Evolutionary conservation across 2,888 invertebrate genomes (phyloP).

Genomic region (Cynaeus angustus): DNA sequence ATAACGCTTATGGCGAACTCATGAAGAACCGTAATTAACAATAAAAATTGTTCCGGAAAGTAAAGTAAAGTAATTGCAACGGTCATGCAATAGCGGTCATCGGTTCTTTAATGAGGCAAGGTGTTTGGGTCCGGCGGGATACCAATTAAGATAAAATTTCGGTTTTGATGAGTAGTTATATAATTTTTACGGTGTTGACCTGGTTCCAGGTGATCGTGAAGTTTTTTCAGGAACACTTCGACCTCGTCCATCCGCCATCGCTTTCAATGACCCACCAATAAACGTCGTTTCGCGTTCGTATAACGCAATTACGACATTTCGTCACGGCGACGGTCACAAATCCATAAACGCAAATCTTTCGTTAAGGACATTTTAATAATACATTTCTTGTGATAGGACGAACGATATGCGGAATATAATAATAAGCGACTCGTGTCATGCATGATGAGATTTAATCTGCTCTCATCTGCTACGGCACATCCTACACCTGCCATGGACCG

Average conservation of each 20-base stretch:
- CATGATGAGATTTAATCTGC: conserved; percentile 37
- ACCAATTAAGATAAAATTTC: conserved; percentile 23
- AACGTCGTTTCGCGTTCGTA: conserved; percentile 15
- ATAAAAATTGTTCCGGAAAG: not conserved
- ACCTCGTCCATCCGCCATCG: conserved; percentile 10
- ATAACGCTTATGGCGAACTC: too few relatives aligned
- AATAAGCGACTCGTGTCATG: conserved; percentile 42
- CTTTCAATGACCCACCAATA: conserved; percentile 18
- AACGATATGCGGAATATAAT: conserved; percentile 42
- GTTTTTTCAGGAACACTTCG: too few relatives aligned
- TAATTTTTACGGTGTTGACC: conserved; percentile 9
- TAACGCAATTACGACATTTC: conserved; percentile 35
- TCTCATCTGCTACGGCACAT: conserved; percentile 40
- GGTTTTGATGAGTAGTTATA: not conserved
- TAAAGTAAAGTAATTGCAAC: too few relatives aligned
- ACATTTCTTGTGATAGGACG: conserved; percentile 31
- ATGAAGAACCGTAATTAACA: not conserved
- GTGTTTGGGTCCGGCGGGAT: conserved; percentile 16
- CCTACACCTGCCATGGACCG: conserved; percentile 35
- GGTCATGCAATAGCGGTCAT: conserved; percentile 31
- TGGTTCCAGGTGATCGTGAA: too few relatives aligned
- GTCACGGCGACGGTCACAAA: conserved; percentile 42
- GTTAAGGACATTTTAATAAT: conserved; percentile 45
- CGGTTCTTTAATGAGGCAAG: conserved; percentile 27
- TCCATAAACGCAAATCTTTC: conserved; percentile 40